Evolutionary conservation across 2,888 invertebrate genomes (phyloP), one percentile per base, ranked within the genome.

Genomic region (Perithous albicinctus): DNA sequence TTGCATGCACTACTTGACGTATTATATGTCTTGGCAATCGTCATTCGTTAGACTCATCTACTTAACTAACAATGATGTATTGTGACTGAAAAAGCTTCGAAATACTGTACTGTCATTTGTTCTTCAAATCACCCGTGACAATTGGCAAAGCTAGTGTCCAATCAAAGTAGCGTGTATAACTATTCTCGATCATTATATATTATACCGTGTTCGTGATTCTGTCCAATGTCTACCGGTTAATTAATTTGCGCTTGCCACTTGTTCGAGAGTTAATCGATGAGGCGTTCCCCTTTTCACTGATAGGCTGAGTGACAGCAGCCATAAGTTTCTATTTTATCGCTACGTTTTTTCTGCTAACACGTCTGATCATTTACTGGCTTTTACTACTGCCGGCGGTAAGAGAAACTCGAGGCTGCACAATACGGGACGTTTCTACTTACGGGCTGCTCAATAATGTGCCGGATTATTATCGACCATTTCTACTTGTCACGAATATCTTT

Each of bases 11-110:
- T 7, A 20, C 23, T 20, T 26, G 20, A 29, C 48, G 6, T 15
- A 35, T n/a, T 48, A 48, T 12, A n/a, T 1, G 10, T 63, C 18
- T 63, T 69, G 81, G 69, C 81, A 74, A 23, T 48, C 63, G 54
- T 74, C 56, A 73, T 76, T 78, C 77, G 77, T 81, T 56, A 61
- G 43, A 46, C 20, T 48, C 69, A 64, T 81, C 67, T 38, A 72
- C 56, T 32, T 70, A 78, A 64, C 63, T 74, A 81, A 67, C 78
- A 82, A 82, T 75, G 81, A 78, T 48, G 78, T 74, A 75, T 75
- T 69, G 48, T 76, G n/a, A n/a, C 10, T 12, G 29, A 29, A 74
- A 70, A 64, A 59, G 46, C 46, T 7, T n/a, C 26, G 48, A 48
- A 70, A 66, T 15, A 59, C 75, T 43, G 54, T n/a, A 70, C 32